Conservation (phyloP, 2,797 vertebrate genomes). For the Periophthalmus magnuspinnatus region DNA sequence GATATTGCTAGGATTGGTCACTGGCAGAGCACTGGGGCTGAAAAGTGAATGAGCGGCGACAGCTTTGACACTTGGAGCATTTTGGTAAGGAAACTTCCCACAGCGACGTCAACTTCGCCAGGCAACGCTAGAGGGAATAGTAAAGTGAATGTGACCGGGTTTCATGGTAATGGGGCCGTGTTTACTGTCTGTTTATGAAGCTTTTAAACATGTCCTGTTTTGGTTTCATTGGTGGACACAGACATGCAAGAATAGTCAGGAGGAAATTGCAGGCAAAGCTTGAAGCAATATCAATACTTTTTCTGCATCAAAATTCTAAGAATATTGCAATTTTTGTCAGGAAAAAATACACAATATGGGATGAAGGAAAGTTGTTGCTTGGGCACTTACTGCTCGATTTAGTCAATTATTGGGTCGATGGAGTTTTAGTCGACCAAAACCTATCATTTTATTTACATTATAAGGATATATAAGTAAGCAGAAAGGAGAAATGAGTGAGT, state of each 20-base stretch:
- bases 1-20: constrained; percentile 45
- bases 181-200: constrained; percentile 38
- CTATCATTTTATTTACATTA: no score
- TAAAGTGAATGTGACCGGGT: constrained; percentile 36
- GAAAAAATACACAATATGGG: not conserved
- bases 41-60: constrained; percentile 42
- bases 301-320: not conserved
- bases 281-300: not conserved
- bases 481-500: no score
- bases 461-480: no score
- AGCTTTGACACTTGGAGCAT: constrained; percentile 24
- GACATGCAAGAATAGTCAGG: constrained; percentile 22
- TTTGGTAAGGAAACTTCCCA: constrained; percentile 26
- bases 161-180: constrained; percentile 38
- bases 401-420: no score
- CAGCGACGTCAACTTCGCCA: constrained; percentile 33
- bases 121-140: constrained; percentile 33
- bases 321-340: not conserved
- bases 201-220: constrained; percentile 11
- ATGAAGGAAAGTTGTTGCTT: no score
- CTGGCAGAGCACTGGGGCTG: constrained; percentile 42
- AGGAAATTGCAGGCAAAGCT: constrained; percentile 8
- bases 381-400: no score
- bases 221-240: constrained; percentile 21
- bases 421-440: no score